Conservation (phyloP, 2,888 invertebrate genomes). For the Tetranychus truncatus region DNA sequence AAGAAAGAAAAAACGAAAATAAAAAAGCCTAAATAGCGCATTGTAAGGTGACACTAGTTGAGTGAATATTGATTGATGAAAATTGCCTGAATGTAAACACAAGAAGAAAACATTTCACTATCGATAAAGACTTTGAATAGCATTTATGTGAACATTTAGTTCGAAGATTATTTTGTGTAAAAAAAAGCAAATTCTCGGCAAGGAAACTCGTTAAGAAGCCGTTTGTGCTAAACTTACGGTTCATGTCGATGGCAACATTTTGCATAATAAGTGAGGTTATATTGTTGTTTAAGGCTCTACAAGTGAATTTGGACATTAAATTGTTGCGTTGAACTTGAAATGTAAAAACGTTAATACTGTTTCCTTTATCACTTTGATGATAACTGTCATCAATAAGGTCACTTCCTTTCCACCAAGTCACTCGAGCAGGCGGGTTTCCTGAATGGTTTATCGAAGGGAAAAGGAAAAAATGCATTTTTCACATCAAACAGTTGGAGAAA, state of each 20-base stretch:
- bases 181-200: too few relatives aligned
- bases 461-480: background rate
- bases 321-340: conserved; percentile 58
- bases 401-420: conserved; percentile 26
- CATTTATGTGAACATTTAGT: too few relatives aligned
- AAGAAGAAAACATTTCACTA: too few relatives aligned
- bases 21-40: too few relatives aligned
- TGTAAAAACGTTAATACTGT: conserved; percentile 55
- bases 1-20: too few relatives aligned
- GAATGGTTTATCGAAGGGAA: background rate
- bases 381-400: conserved; percentile 25
- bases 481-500: background rate
- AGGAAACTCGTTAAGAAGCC: too few relatives aligned
- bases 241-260: conserved; percentile 38
- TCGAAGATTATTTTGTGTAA: too few relatives aligned
- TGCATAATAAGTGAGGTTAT: conserved; percentile 24
- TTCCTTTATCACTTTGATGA: conserved; percentile 23
- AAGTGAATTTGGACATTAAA: conserved; percentile 65
- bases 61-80: too few relatives aligned
- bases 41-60: too few relatives aligned
- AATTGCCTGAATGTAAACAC: too few relatives aligned
- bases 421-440: conserved; percentile 25
- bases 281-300: conserved; percentile 41
- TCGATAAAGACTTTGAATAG: too few relatives aligned
- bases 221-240: conserved; percentile 46